Percentiles rank a stretch among this genome's conserved stretches.
These are phyloP conservation scores for Panorpa germanica DNA, from an alignment of 2,888 invertebrate genomes.

Conservation along the genomic window DNA sequence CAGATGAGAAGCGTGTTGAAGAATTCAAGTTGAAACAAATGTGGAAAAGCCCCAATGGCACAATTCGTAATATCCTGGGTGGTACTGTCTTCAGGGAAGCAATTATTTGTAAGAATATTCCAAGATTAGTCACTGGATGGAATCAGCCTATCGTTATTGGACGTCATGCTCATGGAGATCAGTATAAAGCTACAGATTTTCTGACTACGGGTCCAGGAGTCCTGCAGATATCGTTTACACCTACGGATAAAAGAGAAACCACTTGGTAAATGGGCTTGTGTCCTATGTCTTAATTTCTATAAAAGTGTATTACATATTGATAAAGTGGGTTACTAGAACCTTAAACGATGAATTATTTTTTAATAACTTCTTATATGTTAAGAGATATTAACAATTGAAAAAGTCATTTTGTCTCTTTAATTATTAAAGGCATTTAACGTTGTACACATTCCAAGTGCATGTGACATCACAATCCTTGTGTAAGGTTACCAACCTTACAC, in stretches of 20 bases:
- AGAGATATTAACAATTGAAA: no score
- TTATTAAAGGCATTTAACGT: no score
- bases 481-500: no score
- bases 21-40: slow-evolving; percentile 82
- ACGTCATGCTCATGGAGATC: slow-evolving; percentile 76
- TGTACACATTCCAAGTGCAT: no score
- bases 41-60: slow-evolving; percentile 83
- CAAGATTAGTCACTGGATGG: slow-evolving; percentile 73
- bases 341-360: no score
- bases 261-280: no score
- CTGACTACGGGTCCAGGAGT: slow-evolving; percentile 51
- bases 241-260: slow-evolving; percentile 27
- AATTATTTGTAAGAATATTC: slow-evolving; percentile 71
- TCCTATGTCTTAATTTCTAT: no score
- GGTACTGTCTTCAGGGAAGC: slow-evolving; percentile 82
- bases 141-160: slow-evolving; percentile 67
- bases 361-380: no score
- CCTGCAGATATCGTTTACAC: slow-evolving; percentile 46
- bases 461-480: no score
- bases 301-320: no score
- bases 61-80: slow-evolving; percentile 74
- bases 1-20: slow-evolving; percentile 66
- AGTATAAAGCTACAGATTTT: slow-evolving; percentile 71
- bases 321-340: no score
- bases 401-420: no score